Evolutionary conservation across 2,113 vertebrate genomes (phyloP), one percentile per base, ranked within the genome.

Genomic region (Beaufortia kweichowensis): DNA sequence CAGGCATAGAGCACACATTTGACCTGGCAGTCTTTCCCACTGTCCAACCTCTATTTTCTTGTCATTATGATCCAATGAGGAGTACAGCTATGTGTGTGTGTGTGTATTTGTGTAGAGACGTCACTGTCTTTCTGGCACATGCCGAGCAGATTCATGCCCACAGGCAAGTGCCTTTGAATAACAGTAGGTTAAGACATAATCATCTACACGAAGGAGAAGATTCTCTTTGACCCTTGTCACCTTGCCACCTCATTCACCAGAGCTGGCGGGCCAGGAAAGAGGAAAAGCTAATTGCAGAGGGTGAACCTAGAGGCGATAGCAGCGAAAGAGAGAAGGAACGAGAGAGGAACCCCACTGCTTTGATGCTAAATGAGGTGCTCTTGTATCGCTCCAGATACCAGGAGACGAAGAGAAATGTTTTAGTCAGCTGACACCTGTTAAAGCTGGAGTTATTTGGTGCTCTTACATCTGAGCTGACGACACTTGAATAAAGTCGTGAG

Each of bases 161-260:
- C 8, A 88, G 87, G 85, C 86, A 83, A 64, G 78, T 84, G 83
- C 77, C 84, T 90, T 87, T 90, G 87, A 90, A 90, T 90, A 89
- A 89, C 84, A 66, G 87, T 84, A 84, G 87, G 89, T 90, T 90
- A 90, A 88, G 86, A 90, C 90, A 89, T 91, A 91, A 91, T 92
- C 89, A 90, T 91, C 89, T 88, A 84, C 84, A 82, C 75, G 56
- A 84, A 79, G 79, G 79, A 88, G 89, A 91, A 90, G 88, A 91
- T 91, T 91, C 89, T 85, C 89, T 90, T 84, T 91, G 90, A 91
- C 90, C 89, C 66, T 84, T 83, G 77, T 89, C 89, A 88, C 89
- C 90, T 86, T 81, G 50, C 84, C 77, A 74, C 79, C 79, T 89
- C 86, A 83, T 88, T 87, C 84, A 80, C 76, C 71, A 83, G 82